Conservation (phyloP, 2,113 vertebrate genomes). For the Sterrhoptilus dennistouni region DNA sequence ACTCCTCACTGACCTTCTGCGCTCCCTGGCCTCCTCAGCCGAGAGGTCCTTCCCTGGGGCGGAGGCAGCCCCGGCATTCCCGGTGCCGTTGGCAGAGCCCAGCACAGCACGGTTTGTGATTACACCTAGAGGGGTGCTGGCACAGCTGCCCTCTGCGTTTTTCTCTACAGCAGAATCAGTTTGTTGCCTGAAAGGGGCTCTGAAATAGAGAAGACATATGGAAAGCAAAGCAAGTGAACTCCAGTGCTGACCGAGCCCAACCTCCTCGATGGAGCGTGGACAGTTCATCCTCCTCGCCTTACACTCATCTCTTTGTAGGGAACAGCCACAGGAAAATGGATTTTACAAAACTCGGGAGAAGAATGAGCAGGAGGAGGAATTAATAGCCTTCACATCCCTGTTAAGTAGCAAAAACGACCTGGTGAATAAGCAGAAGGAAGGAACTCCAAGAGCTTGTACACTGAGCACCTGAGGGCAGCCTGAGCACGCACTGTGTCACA, state of each 20-base stretch:
- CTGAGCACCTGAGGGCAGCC: neutral
- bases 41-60: conserved; percentile 66
- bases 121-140: conserved; percentile 73
- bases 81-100: conserved; percentile 64
- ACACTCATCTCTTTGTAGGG: neutral
- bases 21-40: conserved; percentile 71
- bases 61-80: conserved; percentile 33
- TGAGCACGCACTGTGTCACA: neutral
- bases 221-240: conserved; percentile 61
- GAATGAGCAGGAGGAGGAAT: neutral
- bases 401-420: neutral
- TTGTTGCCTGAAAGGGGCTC: conserved; percentile 73
- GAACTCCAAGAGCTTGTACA: neutral
- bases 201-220: conserved; percentile 68
- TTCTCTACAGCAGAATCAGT: conserved; percentile 71
- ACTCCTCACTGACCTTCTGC: conserved; percentile 72
- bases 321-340: neutral
- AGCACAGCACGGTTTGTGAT: conserved; percentile 72
- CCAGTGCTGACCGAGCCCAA: neutral
- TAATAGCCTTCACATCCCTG: neutral
- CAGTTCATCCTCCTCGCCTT: neutral
- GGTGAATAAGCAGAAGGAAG: neutral
- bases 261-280: neutral
- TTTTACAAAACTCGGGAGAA: neutral
- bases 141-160: conserved; percentile 55